Evolutionary conservation across 64 coral and sea anemone species (phyloP), one percentile per base, ranked within the genome.

Genomic region (Trachythela sp.): DNA sequence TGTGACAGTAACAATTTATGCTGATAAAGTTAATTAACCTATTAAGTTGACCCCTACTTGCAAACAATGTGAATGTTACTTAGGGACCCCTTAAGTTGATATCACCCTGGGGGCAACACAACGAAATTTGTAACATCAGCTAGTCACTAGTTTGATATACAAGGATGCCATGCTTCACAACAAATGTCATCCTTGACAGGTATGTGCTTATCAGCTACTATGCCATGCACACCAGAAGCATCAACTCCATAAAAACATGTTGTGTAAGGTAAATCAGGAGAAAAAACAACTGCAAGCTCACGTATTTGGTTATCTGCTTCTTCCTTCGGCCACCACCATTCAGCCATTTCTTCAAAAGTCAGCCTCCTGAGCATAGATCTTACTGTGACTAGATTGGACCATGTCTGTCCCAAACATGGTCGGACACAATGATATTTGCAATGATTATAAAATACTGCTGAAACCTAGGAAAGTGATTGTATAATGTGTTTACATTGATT

Each of bases 391-490:
- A 37, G 37, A 80, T 35, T 80, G 75, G 75, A 80, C 75, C 75
- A 80, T 34, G 75, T 80, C 35, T 37, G 75, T 36, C 75, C 75
- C 32, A 80, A 39, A 80, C 75, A 37, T 37, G 75, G 75, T 37
- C 7, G 2, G 35, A 80, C 37, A 18, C 24, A 7, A 64, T 64
- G 56, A 64, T 64, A 27, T 45, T 45, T 45, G 26, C 20, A 64
- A 24, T 1, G 0, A 22, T 64, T 20, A 64, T 64, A 27, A 64
- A 64, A 64, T 26, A 27, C 56, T 64, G 56, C 4, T 64, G 56
- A 64, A 64, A 64, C 56, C 56, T 64, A 64, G 20, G 17, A 45
- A 64, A 27, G 56, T 2, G 24, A 22, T 64, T 64, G 15, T 27
- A 26, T 26, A 3, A 24, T 64, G 13, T 45, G 11, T n/a, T n/a